These are phyloP conservation scores for Acanthisitta chloris DNA, from an alignment of 2,113 vertebrate species.

Conservation along the genomic window DNA sequence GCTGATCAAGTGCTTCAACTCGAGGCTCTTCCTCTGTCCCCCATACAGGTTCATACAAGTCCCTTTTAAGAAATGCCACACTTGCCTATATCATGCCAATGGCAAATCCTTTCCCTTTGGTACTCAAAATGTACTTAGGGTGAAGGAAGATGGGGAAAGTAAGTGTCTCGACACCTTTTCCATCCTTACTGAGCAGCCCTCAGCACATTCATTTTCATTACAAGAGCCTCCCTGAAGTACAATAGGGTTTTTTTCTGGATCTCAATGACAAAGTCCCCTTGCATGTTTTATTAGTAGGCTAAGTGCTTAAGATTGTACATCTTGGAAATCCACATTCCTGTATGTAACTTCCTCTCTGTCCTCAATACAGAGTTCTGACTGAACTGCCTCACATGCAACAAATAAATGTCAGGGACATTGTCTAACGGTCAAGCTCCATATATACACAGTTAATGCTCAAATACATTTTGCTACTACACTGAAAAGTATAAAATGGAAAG, in stretches of 20 bases:
- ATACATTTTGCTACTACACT: not conserved
- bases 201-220: rapidly evolving
- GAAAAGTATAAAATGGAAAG: not conserved
- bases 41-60: not conserved
- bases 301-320: not conserved
- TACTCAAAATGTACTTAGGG: not conserved
- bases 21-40: not conserved
- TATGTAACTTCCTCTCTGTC: not conserved
- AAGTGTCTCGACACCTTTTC: not conserved
- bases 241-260: not conserved
- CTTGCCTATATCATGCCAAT: not conserved
- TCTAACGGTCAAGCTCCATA: not conserved
- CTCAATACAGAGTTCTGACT: not conserved
- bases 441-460: not conserved
- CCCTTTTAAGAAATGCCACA: not conserved
- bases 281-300: not conserved
- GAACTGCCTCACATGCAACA: not conserved
- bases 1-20: not conserved
- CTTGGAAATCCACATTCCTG: not conserved
- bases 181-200: not conserved
- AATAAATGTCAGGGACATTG: not conserved
- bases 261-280: not conserved
- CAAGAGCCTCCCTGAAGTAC: not conserved
- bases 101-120: not conserved
- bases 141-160: not conserved